A percentile compares a stretch with the other conserved stretches of the same genome.
These are phyloP conservation scores for Aphelenchoides fujianensis DNA, from an alignment of 1,140 invertebrate genomes.

Conservation along the genomic window DNA sequence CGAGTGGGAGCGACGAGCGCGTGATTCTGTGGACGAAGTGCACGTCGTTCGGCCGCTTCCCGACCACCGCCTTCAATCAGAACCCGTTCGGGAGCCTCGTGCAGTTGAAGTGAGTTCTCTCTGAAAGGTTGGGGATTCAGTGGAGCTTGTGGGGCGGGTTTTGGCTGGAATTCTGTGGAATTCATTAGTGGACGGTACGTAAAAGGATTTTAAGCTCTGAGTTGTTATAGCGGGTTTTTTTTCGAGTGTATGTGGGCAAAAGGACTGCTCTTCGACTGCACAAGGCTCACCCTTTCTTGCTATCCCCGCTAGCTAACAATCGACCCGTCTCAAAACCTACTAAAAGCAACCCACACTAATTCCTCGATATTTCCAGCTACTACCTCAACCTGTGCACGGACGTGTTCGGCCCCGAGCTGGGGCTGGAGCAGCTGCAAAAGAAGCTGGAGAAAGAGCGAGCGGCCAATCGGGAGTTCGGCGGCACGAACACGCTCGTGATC, in stretches of 20 bases:
- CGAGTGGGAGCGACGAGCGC: neutral
- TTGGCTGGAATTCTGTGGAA: too few relatives aligned
- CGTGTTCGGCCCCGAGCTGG: neutral
- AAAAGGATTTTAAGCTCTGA: too few relatives aligned
- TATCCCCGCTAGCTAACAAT: too few relatives aligned
- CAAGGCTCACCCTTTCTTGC: too few relatives aligned
- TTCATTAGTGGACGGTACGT: too few relatives aligned
- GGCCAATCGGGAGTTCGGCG: neutral
- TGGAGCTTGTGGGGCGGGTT: neutral
- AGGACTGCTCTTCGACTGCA: too few relatives aligned
- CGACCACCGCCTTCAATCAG: neutral
- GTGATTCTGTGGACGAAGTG: neutral
- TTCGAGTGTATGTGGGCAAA: too few relatives aligned
- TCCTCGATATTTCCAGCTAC: too few relatives aligned
- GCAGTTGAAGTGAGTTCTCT: neutral
- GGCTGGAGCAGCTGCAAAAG: neutral
- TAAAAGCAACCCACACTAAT: too few relatives aligned
- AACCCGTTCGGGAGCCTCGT: neutral
- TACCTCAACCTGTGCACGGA: constrained; percentile 8
- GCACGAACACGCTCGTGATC: constrained; percentile 75
- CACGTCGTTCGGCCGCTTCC: neutral
- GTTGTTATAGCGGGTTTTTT: too few relatives aligned
- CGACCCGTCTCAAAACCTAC: too few relatives aligned
- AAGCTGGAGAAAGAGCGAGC: constrained; percentile 63
- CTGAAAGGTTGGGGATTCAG: too few relatives aligned